Conservation (phyloP, 1,140 invertebrate species). For the Hylaeus volcanicus region DNA sequence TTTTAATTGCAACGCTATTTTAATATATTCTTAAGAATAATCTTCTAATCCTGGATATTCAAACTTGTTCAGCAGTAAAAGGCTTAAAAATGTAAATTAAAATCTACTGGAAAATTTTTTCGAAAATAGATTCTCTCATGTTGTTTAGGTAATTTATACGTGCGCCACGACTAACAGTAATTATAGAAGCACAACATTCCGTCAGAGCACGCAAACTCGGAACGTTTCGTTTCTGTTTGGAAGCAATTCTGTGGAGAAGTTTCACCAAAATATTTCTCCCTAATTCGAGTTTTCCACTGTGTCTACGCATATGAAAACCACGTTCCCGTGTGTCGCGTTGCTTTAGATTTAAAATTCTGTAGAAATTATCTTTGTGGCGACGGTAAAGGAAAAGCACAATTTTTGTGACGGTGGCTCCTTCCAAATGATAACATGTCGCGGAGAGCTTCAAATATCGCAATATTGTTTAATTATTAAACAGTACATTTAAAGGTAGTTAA, state of each 20-base stretch:
- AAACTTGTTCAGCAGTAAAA: too few species aligned
- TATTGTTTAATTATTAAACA: too few species aligned
- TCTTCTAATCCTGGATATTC: too few species aligned
- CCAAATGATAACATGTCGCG: too few species aligned
- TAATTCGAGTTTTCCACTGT: conserved; percentile 6
- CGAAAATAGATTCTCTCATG: not conserved
- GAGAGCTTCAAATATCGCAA: too few species aligned
- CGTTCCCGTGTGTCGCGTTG: not conserved
- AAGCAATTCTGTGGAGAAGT: not conserved
- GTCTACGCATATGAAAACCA: not conserved
- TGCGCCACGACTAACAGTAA: not conserved
- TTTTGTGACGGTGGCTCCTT: too few species aligned
- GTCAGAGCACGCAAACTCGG: conserved; percentile 6
- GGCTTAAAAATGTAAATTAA: not conserved
- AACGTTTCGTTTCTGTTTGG: conserved; percentile 6
- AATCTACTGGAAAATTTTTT: not conserved
- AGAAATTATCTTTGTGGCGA: not conserved
- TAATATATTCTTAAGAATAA: too few species aligned
- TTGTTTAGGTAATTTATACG: not conserved
- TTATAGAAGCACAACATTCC: not conserved
- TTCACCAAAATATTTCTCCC: conserved; percentile 11
- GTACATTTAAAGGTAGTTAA: too few species aligned
- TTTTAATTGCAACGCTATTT: too few species aligned
- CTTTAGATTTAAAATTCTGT: not conserved
- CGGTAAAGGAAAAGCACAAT: too few species aligned